These are phyloP conservation scores for Dinoponera quadriceps DNA, from an alignment of 1,140 invertebrate genomes.

Conservation along the genomic window DNA sequence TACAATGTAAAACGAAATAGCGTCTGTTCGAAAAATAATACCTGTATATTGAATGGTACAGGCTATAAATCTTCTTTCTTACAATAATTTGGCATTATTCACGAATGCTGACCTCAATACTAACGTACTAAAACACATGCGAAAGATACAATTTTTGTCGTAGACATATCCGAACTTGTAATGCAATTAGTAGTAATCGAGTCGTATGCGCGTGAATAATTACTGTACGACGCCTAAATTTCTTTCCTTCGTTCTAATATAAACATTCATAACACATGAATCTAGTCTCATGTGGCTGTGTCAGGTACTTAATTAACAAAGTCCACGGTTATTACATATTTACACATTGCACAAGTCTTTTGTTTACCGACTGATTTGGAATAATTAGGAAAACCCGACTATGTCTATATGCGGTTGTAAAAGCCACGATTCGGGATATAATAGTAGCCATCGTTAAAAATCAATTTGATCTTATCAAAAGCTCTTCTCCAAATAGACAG, in stretches of 20 bases:
- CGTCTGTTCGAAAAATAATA: slow-evolving; percentile 54
- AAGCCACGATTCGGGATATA: slow-evolving; percentile 6
- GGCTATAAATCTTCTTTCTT: slow-evolving; percentile 14
- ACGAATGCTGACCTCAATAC: not conserved
- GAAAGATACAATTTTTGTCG: slow-evolving; percentile 36
- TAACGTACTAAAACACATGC: slow-evolving; percentile 26
- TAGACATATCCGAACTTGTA: slow-evolving; percentile 34
- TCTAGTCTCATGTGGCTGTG: slow-evolving; percentile 36
- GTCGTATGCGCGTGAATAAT: not conserved
- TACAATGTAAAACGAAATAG: slow-evolving; percentile 46
- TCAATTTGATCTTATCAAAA: slow-evolving; percentile 43
- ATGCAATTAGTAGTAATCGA: slow-evolving; percentile 17
- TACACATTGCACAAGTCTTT: slow-evolving; percentile 25
- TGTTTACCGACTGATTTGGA: slow-evolving; percentile 11
- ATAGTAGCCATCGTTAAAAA: slow-evolving; percentile 9
- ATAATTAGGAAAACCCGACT: slow-evolving; percentile 27
- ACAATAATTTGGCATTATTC: slow-evolving; percentile 44
- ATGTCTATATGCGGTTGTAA: slow-evolving; percentile 1
- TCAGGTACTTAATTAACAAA: slow-evolving; percentile 66
- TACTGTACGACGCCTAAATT: slow-evolving; percentile 10
- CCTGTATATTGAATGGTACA: slow-evolving; percentile 8
- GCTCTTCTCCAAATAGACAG: slow-evolving; percentile 1
- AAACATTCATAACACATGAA: slow-evolving; percentile 14
- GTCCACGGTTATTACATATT: slow-evolving; percentile 27
- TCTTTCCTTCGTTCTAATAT: slow-evolving; percentile 4